These are phyloP conservation scores for Theretra japonica DNA, from an alignment of 2,888 invertebrate species.

Conservation along the genomic window DNA sequence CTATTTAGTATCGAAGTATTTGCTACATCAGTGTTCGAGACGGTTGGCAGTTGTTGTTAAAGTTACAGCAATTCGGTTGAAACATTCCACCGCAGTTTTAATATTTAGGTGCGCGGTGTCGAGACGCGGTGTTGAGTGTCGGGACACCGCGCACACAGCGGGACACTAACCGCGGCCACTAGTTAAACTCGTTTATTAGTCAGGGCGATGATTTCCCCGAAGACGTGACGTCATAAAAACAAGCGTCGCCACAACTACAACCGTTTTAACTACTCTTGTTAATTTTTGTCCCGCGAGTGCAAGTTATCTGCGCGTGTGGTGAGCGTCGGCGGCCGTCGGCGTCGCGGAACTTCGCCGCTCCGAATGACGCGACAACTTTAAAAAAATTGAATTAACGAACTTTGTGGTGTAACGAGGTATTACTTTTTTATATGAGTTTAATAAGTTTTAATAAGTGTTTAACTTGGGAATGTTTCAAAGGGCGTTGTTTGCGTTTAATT, in stretches of 20 bases:
- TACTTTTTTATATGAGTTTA: background rate
- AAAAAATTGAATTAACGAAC: slow-evolving; percentile 19
- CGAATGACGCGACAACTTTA: background rate
- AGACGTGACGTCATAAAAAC: slow-evolving; percentile 16
- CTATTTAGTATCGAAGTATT: background rate
- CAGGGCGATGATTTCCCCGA: slow-evolving; percentile 4
- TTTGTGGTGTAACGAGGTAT: background rate
- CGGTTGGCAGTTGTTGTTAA: background rate
- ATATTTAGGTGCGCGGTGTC: background rate
- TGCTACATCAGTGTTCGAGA: background rate
- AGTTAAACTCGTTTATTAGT: slow-evolving; percentile 12
- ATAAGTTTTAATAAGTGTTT: background rate
- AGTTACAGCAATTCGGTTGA: background rate
- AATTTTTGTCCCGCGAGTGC: slow-evolving; percentile 9
- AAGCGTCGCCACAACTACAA: background rate
- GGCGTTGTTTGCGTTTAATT: too few relatives aligned
- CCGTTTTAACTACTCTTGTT: slow-evolving; percentile 17
- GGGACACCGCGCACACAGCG: too few relatives aligned
- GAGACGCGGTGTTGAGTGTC: background rate
- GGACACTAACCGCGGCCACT: background rate
- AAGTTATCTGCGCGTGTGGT: background rate
- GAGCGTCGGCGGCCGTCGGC: background rate
- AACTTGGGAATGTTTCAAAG: background rate
- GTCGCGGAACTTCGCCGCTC: background rate
- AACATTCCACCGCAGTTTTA: background rate